phyloP scores from a whole-genome alignment of 2,113 vertebrate species.

The Anseranas semipalmata region DNA sequence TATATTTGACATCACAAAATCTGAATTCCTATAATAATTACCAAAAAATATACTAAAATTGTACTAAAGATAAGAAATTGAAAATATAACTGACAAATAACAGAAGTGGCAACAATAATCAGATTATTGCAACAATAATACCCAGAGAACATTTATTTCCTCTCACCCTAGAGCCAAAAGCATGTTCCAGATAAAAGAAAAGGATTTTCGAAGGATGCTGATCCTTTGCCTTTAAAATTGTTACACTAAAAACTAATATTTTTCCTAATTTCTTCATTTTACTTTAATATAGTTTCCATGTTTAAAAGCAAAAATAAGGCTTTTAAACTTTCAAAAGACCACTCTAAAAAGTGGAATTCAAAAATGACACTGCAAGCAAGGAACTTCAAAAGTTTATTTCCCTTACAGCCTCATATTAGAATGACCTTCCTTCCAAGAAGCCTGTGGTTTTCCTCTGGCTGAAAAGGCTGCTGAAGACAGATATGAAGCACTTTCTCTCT shows the following conservation, averaged over 20 bases:
- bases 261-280: neutral
- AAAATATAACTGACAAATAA: neutral
- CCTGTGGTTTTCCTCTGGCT: conserved; percentile 2
- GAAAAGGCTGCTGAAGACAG: conserved; percentile 5
- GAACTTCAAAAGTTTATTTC: conserved; percentile 28
- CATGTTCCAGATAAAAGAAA: neutral
- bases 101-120: neutral
- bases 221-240: neutral
- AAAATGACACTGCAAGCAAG: neutral
- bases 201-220: neutral
- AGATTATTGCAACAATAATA: neutral
- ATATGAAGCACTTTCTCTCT: neutral
- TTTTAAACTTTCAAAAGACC: conserved; percentile 16
- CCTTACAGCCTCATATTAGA: neutral
- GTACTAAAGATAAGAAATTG: neutral
- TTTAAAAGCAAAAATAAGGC: conserved; percentile 22
- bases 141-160: neutral
- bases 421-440: conserved; percentile 23
- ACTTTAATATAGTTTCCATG: neutral
- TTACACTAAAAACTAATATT: neutral
- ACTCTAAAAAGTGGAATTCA: neutral
- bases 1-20: neutral
- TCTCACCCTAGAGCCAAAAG: neutral
- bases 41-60: neutral
- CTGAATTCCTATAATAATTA: neutral